A percentile compares a stretch with the other conserved stretches of the same genome.
Evolutionary conservation across 2,888 invertebrate species (phyloP).

Genomic region (Drosophila testacea): DNA sequence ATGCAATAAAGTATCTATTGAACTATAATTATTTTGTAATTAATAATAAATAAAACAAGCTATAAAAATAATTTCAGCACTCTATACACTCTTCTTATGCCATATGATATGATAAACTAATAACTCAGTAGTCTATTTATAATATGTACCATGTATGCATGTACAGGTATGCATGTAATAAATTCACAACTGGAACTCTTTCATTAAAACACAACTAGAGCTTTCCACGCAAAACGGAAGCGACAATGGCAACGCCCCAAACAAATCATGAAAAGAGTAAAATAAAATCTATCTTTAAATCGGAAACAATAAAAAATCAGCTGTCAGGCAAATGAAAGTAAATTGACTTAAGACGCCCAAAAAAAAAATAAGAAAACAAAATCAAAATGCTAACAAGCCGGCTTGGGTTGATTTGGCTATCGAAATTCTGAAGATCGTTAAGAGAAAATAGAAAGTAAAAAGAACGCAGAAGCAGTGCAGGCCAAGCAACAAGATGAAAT

Average conservation of each 20-base stretch:
- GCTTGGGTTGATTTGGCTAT: conserved; percentile 21
- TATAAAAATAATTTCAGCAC: no score
- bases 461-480: conserved; percentile 42
- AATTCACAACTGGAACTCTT: conserved; percentile 1
- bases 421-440: conserved; percentile 61
- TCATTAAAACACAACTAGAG: conserved; percentile 12
- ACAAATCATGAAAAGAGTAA: conserved; percentile 21
- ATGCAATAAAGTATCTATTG: no score
- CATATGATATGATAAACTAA: conserved; percentile 8
- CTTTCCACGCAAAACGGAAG: conserved; percentile 58
- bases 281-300: conserved; percentile 37
- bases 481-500: conserved; percentile 43
- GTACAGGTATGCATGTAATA: conserved; percentile 2
- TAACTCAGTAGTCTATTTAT: conserved; percentile 21
- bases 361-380: conserved; percentile 27
- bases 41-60: no score
- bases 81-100: no score
- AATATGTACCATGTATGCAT: background rate
- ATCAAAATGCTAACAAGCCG: conserved; percentile 52
- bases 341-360: conserved; percentile 53
- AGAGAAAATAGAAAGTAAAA: conserved; percentile 77
- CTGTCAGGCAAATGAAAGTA: conserved; percentile 64
- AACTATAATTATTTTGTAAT: no score
- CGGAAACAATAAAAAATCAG: conserved; percentile 50
- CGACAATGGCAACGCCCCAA: conserved; percentile 44